Percentiles rank a stretch among this genome's conserved stretches.
Conservation (phyloP, 2,888 invertebrate species). For the Oscheius sp. region DNA sequence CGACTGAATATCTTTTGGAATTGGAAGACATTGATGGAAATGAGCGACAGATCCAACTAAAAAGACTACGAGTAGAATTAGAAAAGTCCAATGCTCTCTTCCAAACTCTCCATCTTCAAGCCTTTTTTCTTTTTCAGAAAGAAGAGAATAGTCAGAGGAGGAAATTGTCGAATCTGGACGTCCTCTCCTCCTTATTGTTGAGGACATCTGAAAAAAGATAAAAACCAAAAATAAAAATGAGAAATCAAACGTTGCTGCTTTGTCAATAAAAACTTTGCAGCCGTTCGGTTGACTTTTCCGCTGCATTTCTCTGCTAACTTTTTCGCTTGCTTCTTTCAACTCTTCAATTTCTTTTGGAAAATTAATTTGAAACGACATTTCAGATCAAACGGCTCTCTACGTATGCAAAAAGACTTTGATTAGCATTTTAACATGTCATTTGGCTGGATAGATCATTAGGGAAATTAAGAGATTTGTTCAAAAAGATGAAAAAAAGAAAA, state of each 20-base stretch:
- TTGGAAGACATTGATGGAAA: constrained; percentile 47
- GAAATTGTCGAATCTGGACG: neutral
- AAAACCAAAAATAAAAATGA: neutral
- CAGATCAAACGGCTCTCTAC: neutral
- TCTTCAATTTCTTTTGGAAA: too few species aligned
- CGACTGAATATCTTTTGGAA: constrained; percentile 31
- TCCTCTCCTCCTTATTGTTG: constrained; percentile 4
- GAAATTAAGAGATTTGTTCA: neutral
- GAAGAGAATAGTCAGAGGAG: neutral
- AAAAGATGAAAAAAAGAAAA: neutral
- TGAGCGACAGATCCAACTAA: constrained; percentile 30
- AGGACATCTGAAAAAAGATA: constrained; percentile 9
- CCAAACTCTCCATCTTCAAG: constrained; percentile 10
- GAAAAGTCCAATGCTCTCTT: constrained; percentile 38
- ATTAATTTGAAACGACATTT: neutral
- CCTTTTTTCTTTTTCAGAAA: neutral
- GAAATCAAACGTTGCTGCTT: too few species aligned
- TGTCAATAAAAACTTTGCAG: too few species aligned
- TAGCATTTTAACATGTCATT: neutral
- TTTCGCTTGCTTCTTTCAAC: too few species aligned
- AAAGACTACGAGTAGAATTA: constrained; percentile 33
- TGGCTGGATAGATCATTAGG: neutral
- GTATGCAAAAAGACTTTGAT: neutral
- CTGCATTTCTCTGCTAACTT: too few species aligned
- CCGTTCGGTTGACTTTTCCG: too few species aligned